These are phyloP conservation scores for Stenodema calcarata DNA, from an alignment of 2,888 invertebrate genomes.

Conservation along the genomic window DNA sequence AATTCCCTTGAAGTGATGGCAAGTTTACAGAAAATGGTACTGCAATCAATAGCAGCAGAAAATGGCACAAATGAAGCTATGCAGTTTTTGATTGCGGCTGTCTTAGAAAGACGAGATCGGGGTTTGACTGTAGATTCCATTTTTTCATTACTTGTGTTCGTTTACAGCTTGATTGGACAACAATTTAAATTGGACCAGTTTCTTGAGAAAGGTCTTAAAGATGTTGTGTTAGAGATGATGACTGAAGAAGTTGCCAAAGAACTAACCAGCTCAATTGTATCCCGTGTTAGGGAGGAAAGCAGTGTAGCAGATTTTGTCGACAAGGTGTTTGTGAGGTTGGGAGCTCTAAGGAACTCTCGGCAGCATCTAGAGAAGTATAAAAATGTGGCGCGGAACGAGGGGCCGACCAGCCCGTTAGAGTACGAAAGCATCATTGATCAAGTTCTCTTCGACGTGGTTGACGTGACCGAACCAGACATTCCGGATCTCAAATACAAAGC, in stretches of 20 bases:
- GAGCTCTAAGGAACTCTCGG: constrained; percentile 27
- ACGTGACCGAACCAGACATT: constrained; percentile 68
- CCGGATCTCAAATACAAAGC: constrained; percentile 64
- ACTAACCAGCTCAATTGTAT: not conserved
- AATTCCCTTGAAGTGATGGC: constrained; percentile 67
- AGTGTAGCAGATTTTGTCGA: not conserved
- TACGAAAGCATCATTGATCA: constrained; percentile 66
- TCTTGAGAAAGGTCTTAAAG: constrained; percentile 65
- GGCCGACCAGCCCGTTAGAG: constrained; percentile 60
- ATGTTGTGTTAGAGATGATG: constrained; percentile 66
- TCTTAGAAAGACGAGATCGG: constrained; percentile 62
- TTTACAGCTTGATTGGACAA: constrained; percentile 68
- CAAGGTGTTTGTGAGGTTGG: not conserved
- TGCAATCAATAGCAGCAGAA: constrained; percentile 64
- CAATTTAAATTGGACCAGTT: constrained; percentile 51
- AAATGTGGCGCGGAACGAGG: constrained; percentile 57
- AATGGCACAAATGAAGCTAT: constrained; percentile 49
- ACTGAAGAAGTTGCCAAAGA: constrained; percentile 66
- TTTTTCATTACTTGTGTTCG: constrained; percentile 67
- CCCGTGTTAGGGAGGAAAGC: not conserved
- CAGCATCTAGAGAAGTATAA: constrained; percentile 41
- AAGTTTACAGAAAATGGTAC: constrained; percentile 69
- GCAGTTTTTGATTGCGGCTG: constrained; percentile 19
- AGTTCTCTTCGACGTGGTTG: constrained; percentile 68
- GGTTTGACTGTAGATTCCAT: constrained; percentile 67